Percentiles rank a stretch among this genome's conserved stretches.
Conservation (phyloP, 2,113 vertebrate genomes). For the Thunnus maccoyii region DNA sequence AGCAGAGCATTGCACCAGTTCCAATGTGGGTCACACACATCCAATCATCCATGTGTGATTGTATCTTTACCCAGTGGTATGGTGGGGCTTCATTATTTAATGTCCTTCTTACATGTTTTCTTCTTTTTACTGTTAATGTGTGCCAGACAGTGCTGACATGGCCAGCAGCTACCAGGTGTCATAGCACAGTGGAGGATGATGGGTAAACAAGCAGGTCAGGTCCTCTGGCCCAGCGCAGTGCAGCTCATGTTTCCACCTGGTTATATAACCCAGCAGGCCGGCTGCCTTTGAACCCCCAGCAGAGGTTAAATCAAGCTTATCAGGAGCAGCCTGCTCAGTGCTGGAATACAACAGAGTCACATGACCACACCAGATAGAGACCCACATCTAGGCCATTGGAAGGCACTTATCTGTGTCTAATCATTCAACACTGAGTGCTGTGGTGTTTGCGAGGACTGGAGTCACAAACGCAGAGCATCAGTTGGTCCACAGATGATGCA, state of each 20-base stretch:
- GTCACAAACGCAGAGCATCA: neutral
- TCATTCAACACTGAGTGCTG: constrained; percentile 27
- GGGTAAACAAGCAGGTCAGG: constrained; percentile 22
- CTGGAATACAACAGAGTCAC: constrained; percentile 48
- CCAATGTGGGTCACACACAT: constrained; percentile 76
- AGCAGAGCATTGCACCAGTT: constrained; percentile 44
- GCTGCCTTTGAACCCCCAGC: constrained; percentile 60
- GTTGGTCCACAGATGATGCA: neutral
- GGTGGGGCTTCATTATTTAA: constrained; percentile 1
- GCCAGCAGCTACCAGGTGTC: neutral
- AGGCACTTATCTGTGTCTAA: constrained; percentile 46
- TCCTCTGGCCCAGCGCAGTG: constrained; percentile 1
- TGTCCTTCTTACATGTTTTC: neutral
- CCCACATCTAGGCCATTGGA: constrained; percentile 61
- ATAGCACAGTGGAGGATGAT: neutral
- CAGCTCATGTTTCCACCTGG: constrained; percentile 45
- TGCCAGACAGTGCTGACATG: neutral
- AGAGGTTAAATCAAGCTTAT: constrained; percentile 68
- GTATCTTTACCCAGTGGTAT: constrained; percentile 20
- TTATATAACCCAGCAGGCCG: constrained; percentile 61
- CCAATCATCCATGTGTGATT: constrained; percentile 65
- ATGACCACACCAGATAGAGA: constrained; percentile 44
- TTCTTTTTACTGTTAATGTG: neutral
- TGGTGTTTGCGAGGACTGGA: neutral
- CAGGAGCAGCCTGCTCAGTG: constrained; percentile 44